These are phyloP conservation scores for Anguilla japonica DNA, from an alignment of 2,113 vertebrate species.

Conservation along the genomic window DNA sequence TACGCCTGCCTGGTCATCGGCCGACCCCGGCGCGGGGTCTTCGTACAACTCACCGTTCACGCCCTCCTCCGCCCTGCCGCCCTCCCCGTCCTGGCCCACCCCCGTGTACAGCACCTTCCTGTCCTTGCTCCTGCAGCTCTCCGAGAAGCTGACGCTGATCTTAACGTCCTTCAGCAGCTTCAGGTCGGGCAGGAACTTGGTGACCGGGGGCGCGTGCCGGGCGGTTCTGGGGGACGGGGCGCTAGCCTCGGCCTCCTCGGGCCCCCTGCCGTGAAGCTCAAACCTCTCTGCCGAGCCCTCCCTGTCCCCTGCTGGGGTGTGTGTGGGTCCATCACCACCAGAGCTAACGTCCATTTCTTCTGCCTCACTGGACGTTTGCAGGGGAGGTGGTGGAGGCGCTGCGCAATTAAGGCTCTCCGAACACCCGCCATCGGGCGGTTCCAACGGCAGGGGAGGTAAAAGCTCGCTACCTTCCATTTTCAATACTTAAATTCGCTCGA, in stretches of 20 bases:
- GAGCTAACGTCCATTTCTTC: constrained; percentile 99
- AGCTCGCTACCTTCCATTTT: constrained; percentile 86
- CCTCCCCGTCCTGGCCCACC: constrained; percentile 73
- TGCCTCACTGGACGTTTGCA: constrained; percentile 99
- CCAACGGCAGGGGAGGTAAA: constrained; percentile 89
- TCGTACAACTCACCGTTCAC: constrained; percentile 87
- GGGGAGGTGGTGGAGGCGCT: constrained; percentile 99
- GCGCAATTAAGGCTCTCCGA: constrained; percentile 76
- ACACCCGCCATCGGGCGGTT: constrained; percentile 81
- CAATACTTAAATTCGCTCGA: constrained; percentile 53
- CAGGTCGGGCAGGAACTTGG: constrained; percentile 91
- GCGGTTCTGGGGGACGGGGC: constrained; percentile 89
- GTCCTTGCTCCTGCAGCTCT: constrained; percentile 92
- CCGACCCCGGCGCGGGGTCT: constrained; percentile 65
- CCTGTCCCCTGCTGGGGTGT: constrained; percentile 87
- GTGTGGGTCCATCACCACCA: constrained; percentile 99
- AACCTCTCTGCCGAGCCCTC: constrained; percentile 73
- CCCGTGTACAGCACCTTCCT: constrained; percentile 95
- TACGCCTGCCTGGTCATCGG: constrained; percentile 61
- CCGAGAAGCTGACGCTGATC: constrained; percentile 93
- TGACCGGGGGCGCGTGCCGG: constrained; percentile 88
- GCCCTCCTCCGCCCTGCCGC: constrained; percentile 66
- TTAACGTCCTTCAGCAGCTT: constrained; percentile 97
- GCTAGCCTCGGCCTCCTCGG: constrained; percentile 73
- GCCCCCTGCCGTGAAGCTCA: constrained; percentile 84